These are phyloP conservation scores for Drosophila novamexicana DNA, from an alignment of 1,140 invertebrate genomes.

Conservation along the genomic window DNA sequence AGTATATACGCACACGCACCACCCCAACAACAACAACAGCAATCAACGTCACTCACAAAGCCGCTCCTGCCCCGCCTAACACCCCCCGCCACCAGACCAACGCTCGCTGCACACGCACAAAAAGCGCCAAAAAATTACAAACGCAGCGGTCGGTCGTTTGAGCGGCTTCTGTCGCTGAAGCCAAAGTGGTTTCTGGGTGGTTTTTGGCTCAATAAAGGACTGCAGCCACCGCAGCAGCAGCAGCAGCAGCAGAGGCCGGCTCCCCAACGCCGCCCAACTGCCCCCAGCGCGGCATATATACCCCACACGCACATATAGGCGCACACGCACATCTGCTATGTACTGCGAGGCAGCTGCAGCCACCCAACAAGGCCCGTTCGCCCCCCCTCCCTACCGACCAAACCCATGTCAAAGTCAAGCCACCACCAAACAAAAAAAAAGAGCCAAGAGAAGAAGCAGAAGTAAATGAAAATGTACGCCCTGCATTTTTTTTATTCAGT, in stretches of 20 bases:
- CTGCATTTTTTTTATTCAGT: conserved; percentile 66
- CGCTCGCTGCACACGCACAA: conserved; percentile 75
- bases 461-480: conserved; percentile 61
- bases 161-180: conserved; percentile 27
- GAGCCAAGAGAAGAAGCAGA: conserved; percentile 6
- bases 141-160: conserved; percentile 72
- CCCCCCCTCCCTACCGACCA: conserved; percentile 7
- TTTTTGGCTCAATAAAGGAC: conserved; percentile 64
- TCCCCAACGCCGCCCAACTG: conserved; percentile 9
- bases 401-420: conserved; percentile 74
- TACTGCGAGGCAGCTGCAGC: conserved; percentile 60
- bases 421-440: conserved; percentile 26
- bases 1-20: conserved; percentile 40
- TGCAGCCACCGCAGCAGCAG: conserved; percentile 39
- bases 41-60: conserved; percentile 76
- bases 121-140: conserved; percentile 78
- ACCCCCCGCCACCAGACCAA: background rate
- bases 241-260: conserved; percentile 27
- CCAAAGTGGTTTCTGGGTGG: conserved; percentile 38
- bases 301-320: conserved; percentile 19
- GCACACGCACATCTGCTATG: conserved; percentile 46
- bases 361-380: conserved; percentile 21
- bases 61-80: conserved; percentile 16
- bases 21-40: conserved; percentile 39
- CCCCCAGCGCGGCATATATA: conserved; percentile 9